Conservation (phyloP, 2,888 invertebrate genomes). For the Pharmacophagus antenor region DNA sequence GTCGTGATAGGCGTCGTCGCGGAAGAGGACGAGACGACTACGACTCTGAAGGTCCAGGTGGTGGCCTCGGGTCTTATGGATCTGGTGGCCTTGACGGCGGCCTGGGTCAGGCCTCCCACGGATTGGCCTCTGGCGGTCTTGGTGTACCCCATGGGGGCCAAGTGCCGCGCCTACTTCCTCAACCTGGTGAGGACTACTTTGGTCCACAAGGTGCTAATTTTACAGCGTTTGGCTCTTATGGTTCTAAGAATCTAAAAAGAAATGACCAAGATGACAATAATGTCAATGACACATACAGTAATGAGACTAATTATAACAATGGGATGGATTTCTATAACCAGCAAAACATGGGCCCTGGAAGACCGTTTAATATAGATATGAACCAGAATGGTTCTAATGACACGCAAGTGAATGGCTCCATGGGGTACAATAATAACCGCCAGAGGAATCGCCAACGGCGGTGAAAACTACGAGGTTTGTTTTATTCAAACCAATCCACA, state of each 20-base stretch:
- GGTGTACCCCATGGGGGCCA: slow-evolving; percentile 71
- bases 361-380: slow-evolving; percentile 54
- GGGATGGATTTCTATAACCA: slow-evolving; percentile 56
- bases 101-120: slow-evolving; percentile 50
- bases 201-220: slow-evolving; percentile 69
- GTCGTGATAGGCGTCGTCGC: slow-evolving; percentile 66
- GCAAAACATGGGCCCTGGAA: slow-evolving; percentile 63
- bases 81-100: slow-evolving; percentile 55
- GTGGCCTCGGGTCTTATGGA: slow-evolving; percentile 41
- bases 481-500: slow-evolving; percentile 74
- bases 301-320: slow-evolving; percentile 31
- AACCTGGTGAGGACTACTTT: slow-evolving; percentile 51
- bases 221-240: slow-evolving; percentile 73
- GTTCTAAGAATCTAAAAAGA: slow-evolving; percentile 57
- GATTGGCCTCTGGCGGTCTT: slow-evolving; percentile 68
- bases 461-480: slow-evolving; percentile 77
- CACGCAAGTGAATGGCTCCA: slow-evolving; percentile 70
- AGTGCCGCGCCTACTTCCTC: slow-evolving; percentile 72
- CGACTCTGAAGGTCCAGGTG: slow-evolving; percentile 43
- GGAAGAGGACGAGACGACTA: slow-evolving; percentile 68
- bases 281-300: slow-evolving; percentile 46
- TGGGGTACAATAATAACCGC: slow-evolving; percentile 77
- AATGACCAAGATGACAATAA: slow-evolving; percentile 44
- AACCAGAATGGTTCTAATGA: slow-evolving; percentile 51
- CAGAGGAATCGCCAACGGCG: slow-evolving; percentile 75